Conservation (phyloP, 53 echinoderm and acorn worm genomes). For the Echinometra lucunter region DNA sequence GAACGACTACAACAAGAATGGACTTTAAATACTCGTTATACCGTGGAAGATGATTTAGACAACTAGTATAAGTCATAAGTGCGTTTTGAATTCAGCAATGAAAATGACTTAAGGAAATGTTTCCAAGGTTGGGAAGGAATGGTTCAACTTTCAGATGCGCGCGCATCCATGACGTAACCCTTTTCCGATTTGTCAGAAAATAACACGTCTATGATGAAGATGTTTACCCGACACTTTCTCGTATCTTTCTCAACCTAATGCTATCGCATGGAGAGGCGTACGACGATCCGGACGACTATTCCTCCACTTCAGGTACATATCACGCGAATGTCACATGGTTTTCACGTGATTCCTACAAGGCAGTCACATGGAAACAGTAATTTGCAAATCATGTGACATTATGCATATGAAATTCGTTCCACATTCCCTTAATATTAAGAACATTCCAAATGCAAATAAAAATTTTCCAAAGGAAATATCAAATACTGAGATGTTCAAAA, state of each 20-base stretch:
- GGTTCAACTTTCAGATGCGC: conserved; percentile 37
- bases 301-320: conserved; percentile 84
- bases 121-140: not conserved
- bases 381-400: conserved; percentile 54
- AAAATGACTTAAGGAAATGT: not conserved
- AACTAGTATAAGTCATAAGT: not conserved
- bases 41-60: not conserved
- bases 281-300: conserved; percentile 83
- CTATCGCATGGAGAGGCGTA: conserved; percentile 99
- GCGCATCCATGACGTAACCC: conserved; percentile 42
- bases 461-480: not conserved
- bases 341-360: conserved; percentile 52
- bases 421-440: not conserved
- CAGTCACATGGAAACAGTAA: conserved; percentile 54
- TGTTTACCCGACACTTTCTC: conserved; percentile 71
- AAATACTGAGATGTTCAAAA: not conserved
- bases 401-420: conserved; percentile 21
- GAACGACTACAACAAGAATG: not conserved
- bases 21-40: not conserved
- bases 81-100: not conserved
- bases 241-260: conserved; percentile 84
- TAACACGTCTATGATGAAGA: conserved; percentile 45
- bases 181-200: conserved; percentile 12
- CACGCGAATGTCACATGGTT: conserved; percentile 67
- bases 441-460: conserved; percentile 17